These are phyloP conservation scores for Drosophila anomalata DNA, from an alignment of 2,888 invertebrate genomes.

Conservation along the genomic window DNA sequence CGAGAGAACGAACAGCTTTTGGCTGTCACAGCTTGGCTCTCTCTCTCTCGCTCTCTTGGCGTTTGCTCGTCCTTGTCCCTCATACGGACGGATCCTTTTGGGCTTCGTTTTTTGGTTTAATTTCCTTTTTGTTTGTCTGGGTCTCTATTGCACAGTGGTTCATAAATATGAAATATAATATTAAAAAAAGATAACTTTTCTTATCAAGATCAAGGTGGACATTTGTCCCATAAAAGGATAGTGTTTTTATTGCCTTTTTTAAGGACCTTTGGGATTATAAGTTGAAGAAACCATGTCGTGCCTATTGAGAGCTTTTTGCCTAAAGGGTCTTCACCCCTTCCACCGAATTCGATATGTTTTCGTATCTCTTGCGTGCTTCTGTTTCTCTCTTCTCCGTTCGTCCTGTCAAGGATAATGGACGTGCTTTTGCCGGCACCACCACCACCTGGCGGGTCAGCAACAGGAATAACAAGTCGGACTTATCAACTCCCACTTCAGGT, in stretches of 20 bases:
- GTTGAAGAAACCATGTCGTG: conserved; percentile 27
- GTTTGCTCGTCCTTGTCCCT: conserved; percentile 4
- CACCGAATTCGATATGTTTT: conserved; percentile 17
- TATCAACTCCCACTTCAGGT: conserved; percentile 27
- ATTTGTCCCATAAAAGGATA: conserved; percentile 1
- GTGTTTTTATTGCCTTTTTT: conserved; percentile 24
- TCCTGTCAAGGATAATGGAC: conserved; percentile 44
- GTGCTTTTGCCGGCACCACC: conserved; percentile 53
- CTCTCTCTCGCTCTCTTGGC: not conserved
- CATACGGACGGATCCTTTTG: conserved; percentile 13
- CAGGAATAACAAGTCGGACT: conserved; percentile 13
- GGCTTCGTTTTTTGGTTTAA: conserved; percentile 36
- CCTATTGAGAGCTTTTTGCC: conserved; percentile 9
- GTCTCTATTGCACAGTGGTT: conserved; percentile 51
- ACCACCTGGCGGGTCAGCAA: conserved; percentile 34
- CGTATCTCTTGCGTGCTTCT: conserved; percentile 7
- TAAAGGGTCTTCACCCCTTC: conserved; percentile 16
- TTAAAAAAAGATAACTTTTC: not conserved
- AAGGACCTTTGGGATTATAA: conserved; percentile 10
- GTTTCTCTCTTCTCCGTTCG: conserved; percentile 13
- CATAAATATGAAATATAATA: not conserved
- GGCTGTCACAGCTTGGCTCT: not conserved
- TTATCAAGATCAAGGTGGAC: not conserved
- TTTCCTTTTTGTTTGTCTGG: conserved; percentile 35
- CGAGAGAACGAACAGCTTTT: conserved; percentile 10